phyloP scores from a whole-genome alignment of 2,888 invertebrate genomes.

The Toxonevra muliebris region DNA sequence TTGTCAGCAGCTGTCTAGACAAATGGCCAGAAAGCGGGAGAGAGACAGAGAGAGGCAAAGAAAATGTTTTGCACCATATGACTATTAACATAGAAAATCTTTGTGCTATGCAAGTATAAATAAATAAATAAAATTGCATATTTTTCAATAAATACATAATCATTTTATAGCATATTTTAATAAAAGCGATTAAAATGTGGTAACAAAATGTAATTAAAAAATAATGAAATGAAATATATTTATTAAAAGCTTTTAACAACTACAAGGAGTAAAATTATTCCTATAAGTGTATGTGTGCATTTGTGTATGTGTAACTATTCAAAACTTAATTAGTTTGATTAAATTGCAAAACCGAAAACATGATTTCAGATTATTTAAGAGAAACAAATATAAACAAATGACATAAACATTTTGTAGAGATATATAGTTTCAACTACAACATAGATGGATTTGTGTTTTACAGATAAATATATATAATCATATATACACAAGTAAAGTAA shows the following conservation, averaged over 20 bases:
- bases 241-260: not conserved
- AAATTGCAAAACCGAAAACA: constrained; percentile 26
- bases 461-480: not conserved
- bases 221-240: no score
- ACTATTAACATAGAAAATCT: no score
- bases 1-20: no score
- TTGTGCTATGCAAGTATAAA: no score
- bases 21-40: no score
- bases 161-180: no score
- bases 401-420: not conserved
- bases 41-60: no score
- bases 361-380: constrained; percentile 12
- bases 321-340: constrained; percentile 29
- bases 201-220: constrained; percentile 16
- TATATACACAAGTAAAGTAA: not conserved
- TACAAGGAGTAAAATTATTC: not conserved
- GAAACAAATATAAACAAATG: constrained; percentile 6
- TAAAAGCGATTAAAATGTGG: constrained; percentile 12
- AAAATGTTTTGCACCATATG: no score
- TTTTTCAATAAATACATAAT: no score
- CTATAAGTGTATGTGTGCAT: not conserved
- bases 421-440: not conserved
- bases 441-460: not conserved
- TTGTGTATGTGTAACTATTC: not conserved
- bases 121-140: no score